Conservation (phyloP, 2,888 invertebrate genomes). For the Spialia ferax region DNA sequence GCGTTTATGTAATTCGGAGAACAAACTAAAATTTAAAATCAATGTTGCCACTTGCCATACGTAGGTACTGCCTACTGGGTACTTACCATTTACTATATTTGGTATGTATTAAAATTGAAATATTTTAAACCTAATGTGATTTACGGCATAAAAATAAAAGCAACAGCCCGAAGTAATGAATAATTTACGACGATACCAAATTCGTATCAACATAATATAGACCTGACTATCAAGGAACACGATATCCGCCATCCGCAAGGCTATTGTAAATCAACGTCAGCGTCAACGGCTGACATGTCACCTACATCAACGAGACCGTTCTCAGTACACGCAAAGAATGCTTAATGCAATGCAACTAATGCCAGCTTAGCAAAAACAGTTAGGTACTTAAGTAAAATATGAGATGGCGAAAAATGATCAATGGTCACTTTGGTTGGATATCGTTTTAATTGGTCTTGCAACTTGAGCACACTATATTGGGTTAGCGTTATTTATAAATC, state of each 20-base stretch:
- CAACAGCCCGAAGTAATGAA: background rate
- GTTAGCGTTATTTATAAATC: background rate
- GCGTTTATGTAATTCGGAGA: too few relatives aligned
- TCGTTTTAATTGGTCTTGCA: constrained; percentile 12
- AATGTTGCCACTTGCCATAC: too few relatives aligned
- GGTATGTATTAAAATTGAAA: too few relatives aligned
- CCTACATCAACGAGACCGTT: constrained; percentile 28
- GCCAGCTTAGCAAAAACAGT: constrained; percentile 30
- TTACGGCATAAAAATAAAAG: background rate
- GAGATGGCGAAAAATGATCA: constrained; percentile 27
- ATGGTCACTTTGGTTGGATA: background rate
- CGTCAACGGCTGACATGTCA: constrained; percentile 22
- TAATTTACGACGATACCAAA: background rate
- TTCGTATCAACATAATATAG: too few relatives aligned
- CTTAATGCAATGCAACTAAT: constrained; percentile 11
- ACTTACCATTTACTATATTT: too few relatives aligned
- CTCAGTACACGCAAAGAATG: constrained; percentile 10
- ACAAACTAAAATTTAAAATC: too few relatives aligned
- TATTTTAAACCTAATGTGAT: background rate
- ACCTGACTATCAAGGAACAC: background rate
- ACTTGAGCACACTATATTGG: constrained; percentile 14
- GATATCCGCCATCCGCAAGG: background rate
- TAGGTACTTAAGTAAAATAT: constrained; percentile 33
- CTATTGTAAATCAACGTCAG: constrained; percentile 27
- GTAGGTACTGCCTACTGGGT: too few relatives aligned